Base-by-base conservation (phyloP, 2,888 invertebrate species). In the Pycnomerus fuliginosus region DNA sequence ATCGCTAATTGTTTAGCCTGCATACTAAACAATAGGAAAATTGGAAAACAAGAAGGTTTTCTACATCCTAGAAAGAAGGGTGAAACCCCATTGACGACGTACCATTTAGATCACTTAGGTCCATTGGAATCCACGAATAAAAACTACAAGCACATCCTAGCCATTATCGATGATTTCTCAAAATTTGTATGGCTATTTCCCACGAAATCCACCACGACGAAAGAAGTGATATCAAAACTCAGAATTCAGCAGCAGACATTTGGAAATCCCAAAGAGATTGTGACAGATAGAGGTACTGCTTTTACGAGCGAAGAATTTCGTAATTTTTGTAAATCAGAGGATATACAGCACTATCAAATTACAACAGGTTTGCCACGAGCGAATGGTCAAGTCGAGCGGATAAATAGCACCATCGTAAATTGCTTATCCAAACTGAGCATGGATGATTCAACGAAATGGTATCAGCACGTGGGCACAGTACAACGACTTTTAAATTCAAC, bases 371-470 rank as follows among this genome's bases (percentile, higher is more conserved):
- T 68, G 2, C 65, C 70, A 7, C 37, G 67, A 24, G 61, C 64
- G 5, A 69, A 69, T 38, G 67, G 68, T 1, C 67, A 69, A 40
- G 64, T 63, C 1, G 64, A 68, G 28, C 40, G 65, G n/a, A 45
- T 65, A 2, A 55, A 65, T 36, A 43, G 56, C 7, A 55, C 54
- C 1, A 52, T 69, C 2, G 61, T 66, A 28, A 53, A 64, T 0
- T 44, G 66, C 10, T 23, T 70, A 4, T 55, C 67, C 1, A 70
- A 71, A 37, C 27, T 72, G 4, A 54, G 62, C 8, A 36, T 60
- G 2, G 58, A 58, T 7, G 54, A 65, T n/a, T 62, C 64, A 1
- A 43, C 42, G 2, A 50, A 60, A 12, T 69, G 65, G 63, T 64
- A 60, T 37, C 56, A 33, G 16, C 37, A 42, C 20, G 30, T 49